phyloP scores from a whole-genome alignment of 2,113 vertebrate genomes.

The Jacana jacana region DNA sequence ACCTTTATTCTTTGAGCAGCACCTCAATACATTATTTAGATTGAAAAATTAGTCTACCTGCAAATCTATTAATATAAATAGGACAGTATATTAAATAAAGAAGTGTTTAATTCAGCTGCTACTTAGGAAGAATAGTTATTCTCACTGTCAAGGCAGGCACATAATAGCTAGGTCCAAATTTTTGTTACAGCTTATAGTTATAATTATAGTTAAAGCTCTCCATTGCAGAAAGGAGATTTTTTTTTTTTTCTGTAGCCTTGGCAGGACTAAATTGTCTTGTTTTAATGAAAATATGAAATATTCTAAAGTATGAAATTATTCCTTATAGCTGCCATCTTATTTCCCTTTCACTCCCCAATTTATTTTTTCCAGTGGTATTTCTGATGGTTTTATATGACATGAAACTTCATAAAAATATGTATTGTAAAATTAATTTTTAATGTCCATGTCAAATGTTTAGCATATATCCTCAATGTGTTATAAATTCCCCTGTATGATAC shows the following conservation, averaged over 20 bases:
- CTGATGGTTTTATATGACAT: neutral
- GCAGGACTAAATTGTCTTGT: neutral
- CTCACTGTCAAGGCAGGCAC: neutral
- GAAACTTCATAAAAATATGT: neutral
- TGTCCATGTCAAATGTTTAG: neutral
- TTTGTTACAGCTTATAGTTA: neutral
- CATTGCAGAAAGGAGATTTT: neutral
- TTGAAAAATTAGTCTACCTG: neutral
- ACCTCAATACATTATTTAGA: fast-evolving
- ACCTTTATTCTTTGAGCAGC: neutral
- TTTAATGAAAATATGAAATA: fast-evolving
- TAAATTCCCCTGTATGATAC: neutral
- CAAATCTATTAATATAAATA: neutral
- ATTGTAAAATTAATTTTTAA: neutral
- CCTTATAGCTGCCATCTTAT: neutral
- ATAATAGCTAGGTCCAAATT: neutral
- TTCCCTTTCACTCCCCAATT: neutral
- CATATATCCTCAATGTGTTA: neutral
- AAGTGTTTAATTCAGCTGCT: neutral
- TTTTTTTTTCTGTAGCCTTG: neutral
- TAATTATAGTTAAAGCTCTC: neutral
- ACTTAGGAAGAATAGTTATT: neutral
- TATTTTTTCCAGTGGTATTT: neutral
- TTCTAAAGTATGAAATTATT: neutral
- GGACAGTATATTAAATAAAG: neutral